phyloP scores from a whole-genome alignment of 2,888 invertebrate species.

The Erpobdella octoculata region DNA sequence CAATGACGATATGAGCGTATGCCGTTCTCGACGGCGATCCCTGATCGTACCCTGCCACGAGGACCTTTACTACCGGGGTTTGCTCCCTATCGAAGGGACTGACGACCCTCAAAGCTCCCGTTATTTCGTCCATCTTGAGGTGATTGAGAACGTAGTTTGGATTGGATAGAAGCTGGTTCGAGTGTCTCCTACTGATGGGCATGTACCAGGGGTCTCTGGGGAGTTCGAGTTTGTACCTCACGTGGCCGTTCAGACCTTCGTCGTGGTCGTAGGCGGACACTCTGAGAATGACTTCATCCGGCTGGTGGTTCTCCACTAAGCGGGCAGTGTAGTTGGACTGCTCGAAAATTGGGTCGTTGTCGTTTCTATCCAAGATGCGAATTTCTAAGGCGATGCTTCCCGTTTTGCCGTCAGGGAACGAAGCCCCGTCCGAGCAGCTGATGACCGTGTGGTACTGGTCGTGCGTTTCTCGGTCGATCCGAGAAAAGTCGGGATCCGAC shows the following conservation, averaged over 20 bases:
- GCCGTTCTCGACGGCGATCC: neutral
- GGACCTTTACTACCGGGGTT: neutral
- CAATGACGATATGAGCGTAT: neutral
- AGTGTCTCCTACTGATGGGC: neutral
- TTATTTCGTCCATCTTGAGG: neutral
- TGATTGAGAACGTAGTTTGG: neutral
- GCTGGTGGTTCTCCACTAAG: neutral
- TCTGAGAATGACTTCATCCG: neutral
- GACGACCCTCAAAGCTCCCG: neutral
- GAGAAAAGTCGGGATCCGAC: neutral
- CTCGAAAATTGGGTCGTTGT: constrained; percentile 16
- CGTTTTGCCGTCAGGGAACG: neutral
- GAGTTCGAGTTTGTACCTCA: neutral
- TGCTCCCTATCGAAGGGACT: neutral
- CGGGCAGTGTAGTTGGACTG: neutral
- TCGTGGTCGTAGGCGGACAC: constrained; percentile 1
- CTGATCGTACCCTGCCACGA: neutral
- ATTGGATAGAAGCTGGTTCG: neutral
- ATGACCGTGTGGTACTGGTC: neutral
- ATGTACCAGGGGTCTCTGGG: neutral
- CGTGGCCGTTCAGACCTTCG: neutral
- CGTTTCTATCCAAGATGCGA: neutral
- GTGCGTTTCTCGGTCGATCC: neutral
- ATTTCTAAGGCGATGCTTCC: neutral
- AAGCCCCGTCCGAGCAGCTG: neutral